Percentiles rank a stretch among this genome's conserved stretches.
Evolutionary conservation across 1,140 invertebrate species (phyloP).

Genomic region (Marisa cornuarietis): DNA sequence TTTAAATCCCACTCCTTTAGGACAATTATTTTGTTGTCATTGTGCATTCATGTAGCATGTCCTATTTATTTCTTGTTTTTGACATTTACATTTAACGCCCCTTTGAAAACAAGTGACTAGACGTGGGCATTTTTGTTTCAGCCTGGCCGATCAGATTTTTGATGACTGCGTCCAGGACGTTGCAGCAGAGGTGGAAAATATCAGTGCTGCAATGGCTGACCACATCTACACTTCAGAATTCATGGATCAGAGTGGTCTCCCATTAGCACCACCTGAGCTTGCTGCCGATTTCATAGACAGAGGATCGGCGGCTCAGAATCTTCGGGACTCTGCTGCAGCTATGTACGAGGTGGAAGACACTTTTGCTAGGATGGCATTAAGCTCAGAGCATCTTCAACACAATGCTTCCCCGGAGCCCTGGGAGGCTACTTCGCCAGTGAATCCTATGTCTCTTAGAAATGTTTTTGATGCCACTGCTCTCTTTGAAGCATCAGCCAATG

Average conservation of each 20-base stretch:
- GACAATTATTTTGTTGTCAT: too few relatives aligned
- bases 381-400: neutral
- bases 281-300: constrained; percentile 18
- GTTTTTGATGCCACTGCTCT: constrained; percentile 30
- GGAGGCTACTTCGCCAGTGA: neutral
- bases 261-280: constrained; percentile 21
- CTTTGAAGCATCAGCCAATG: constrained; percentile 20
- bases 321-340: constrained; percentile 14
- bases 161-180: constrained; percentile 50
- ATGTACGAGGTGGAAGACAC: constrained; percentile 14
- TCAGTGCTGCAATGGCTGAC: constrained; percentile 52
- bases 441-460: constrained; percentile 18
- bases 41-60: too few relatives aligned
- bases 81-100: too few relatives aligned
- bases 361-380: constrained; percentile 24
- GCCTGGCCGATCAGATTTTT: constrained; percentile 51
- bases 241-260: constrained; percentile 28
- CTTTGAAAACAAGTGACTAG: too few relatives aligned
- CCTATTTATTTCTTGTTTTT: too few relatives aligned
- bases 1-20: too few relatives aligned
- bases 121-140: constrained; percentile 25
- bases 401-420: neutral
- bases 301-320: constrained; percentile 16
- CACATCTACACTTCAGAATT: constrained; percentile 56
- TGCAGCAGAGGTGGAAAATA: constrained; percentile 45